Conservation (phyloP, 2,113 vertebrate genomes). For the Caracal caracal region DNA sequence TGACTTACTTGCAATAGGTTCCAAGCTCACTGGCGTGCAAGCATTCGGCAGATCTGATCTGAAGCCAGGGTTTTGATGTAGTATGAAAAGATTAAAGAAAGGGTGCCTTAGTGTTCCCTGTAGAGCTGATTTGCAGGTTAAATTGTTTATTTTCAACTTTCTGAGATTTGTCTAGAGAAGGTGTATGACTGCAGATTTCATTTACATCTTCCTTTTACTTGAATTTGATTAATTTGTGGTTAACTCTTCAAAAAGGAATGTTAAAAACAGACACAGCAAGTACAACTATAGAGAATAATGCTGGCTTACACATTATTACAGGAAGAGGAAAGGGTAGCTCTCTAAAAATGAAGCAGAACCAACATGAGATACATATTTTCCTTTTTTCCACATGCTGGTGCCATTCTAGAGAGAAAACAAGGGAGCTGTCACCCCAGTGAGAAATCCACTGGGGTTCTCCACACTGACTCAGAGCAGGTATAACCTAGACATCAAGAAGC, state of each 20-base stretch:
- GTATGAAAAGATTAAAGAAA: conserved; percentile 19
- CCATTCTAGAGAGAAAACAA: not conserved
- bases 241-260: not conserved
- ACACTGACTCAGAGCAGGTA: not conserved
- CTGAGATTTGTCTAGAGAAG: not conserved
- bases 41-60: not conserved
- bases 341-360: not conserved
- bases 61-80: conserved; percentile 7
- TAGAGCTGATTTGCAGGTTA: conserved; percentile 18
- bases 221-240: not conserved
- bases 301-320: not conserved
- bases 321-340: not conserved
- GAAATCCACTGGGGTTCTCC: not conserved
- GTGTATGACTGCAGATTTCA: not conserved
- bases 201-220: not conserved
- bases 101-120: not conserved
- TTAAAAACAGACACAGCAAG: conserved; percentile 27
- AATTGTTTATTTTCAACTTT: not conserved
- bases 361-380: not conserved
- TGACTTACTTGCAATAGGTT: not conserved
- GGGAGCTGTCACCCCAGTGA: not conserved
- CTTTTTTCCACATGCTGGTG: not conserved
- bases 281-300: not conserved
- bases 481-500: not conserved
- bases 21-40: not conserved